A percentile compares a stretch with the other conserved stretches of the same genome.
phyloP scores from a whole-genome alignment of 2,113 vertebrate species.

The Mastomys coucha region DNA sequence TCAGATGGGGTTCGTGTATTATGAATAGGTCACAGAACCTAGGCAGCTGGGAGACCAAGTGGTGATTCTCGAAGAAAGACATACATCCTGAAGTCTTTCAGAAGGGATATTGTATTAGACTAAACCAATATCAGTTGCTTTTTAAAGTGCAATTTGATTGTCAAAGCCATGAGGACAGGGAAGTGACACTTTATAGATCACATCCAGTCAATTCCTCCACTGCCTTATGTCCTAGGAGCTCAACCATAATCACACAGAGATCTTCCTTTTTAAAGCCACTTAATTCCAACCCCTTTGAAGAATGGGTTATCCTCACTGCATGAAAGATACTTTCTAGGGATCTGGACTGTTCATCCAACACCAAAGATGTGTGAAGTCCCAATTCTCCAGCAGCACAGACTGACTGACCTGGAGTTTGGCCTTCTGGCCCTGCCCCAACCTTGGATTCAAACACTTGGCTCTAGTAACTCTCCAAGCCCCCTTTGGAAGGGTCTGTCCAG shows the following conservation, averaged over 20 bases:
- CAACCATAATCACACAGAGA: not conserved
- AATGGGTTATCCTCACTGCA: not conserved
- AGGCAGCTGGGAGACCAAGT: not conserved
- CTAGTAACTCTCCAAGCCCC: not conserved
- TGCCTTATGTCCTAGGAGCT: not conserved
- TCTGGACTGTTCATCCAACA: not conserved
- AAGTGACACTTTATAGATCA: fast-evolving
- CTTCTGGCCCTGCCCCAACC: not conserved
- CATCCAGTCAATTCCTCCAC: too few species aligned
- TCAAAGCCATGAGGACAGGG: not conserved
- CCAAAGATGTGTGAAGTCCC: not conserved
- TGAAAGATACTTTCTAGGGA: not conserved
- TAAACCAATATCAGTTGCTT: not conserved
- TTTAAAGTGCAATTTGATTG: not conserved
- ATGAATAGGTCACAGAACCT: not conserved
- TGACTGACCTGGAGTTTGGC: not conserved
- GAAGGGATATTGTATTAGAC: not conserved
- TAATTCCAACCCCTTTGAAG: not conserved
- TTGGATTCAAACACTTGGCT: not conserved
- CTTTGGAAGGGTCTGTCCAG: not conserved
- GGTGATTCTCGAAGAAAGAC: not conserved
- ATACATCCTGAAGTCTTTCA: not conserved
- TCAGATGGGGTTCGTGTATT: not conserved
- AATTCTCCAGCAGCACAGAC: fast-evolving
- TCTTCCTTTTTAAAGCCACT: not conserved